Evolutionary conservation across 1,140 invertebrate genomes (phyloP).

Genomic region (Anastrepha ludens): DNA sequence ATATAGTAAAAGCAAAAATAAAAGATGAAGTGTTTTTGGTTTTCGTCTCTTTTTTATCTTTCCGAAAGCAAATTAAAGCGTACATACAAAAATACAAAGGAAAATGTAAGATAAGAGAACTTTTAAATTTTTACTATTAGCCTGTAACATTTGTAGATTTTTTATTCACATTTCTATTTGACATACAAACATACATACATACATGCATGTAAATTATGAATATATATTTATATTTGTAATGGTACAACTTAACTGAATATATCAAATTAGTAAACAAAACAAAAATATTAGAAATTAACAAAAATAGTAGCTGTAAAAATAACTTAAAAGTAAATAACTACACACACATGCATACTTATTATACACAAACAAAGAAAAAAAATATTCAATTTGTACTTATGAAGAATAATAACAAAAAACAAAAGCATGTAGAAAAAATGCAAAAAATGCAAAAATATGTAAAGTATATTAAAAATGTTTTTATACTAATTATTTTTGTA

Average conservation of each 20-base stretch:
- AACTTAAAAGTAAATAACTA: conserved; percentile 21
- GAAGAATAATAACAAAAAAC: background rate
- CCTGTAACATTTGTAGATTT: conserved; percentile 54
- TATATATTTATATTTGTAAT: conserved; percentile 49
- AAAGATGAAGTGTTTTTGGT: background rate
- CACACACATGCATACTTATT: background rate
- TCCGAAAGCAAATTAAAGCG: background rate
- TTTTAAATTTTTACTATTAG: conserved; percentile 51
- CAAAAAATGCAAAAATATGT: conserved; percentile 17
- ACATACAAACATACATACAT: conserved; percentile 35
- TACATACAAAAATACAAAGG: background rate
- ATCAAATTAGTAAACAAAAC: conserved; percentile 18
- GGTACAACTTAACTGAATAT: conserved; percentile 24
- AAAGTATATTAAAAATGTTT: conserved; percentile 46
- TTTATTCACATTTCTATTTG: conserved; percentile 53
- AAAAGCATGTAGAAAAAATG: background rate
- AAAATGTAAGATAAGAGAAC: conserved; percentile 1
- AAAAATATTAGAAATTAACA: background rate
- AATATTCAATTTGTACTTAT: conserved; percentile 35
- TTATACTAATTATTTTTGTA: conserved; percentile 52
- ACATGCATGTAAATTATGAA: conserved; percentile 37
- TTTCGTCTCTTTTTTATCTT: background rate
- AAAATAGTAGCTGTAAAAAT: background rate
- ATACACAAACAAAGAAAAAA: background rate
- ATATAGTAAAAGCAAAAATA: background rate